Evolutionary conservation across 1,140 invertebrate genomes (phyloP).

Genomic region (Archegozetes longisetosus): DNA sequence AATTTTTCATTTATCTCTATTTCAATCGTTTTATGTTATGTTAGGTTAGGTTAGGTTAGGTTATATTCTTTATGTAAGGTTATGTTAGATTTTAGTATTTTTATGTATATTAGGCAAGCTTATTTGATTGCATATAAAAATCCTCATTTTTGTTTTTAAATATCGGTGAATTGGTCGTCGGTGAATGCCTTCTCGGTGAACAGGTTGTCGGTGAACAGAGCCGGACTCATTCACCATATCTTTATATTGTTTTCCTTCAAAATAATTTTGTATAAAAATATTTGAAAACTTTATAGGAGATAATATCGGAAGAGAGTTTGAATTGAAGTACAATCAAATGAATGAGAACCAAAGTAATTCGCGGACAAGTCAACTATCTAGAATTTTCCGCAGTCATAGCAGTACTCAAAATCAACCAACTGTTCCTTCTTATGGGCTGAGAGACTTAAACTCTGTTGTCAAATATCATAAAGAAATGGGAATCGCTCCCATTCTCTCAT

Average conservation of each 20-base stretch:
- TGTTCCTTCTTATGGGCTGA: conserved; percentile 7
- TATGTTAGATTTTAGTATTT: no score
- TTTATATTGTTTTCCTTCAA: neutral
- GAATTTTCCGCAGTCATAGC: conserved; percentile 4
- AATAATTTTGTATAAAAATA: neutral
- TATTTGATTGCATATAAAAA: no score
- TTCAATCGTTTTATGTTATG: no score
- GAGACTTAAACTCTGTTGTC: conserved; percentile 20
- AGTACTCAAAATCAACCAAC: conserved; percentile 13
- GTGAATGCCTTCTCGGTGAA: no score
- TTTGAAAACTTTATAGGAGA: conserved; percentile 4
- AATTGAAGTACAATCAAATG: conserved; percentile 24
- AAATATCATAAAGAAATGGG: conserved; percentile 22
- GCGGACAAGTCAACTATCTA: neutral
- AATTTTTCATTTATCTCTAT: no score
- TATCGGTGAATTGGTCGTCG: no score
- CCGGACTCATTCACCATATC: no score
- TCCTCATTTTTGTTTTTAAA: no score
- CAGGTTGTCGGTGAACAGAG: no score
- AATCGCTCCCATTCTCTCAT: conserved; percentile 15
- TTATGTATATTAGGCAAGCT: no score
- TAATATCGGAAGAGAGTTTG: conserved; percentile 50
- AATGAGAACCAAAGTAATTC: conserved; percentile 18
- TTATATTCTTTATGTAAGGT: no score
- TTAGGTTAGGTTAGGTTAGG: no score